Percentiles rank a stretch among this genome's conserved stretches.
Conservation (phyloP, 2,888 invertebrate genomes). For the Platypus cylindrus region DNA sequence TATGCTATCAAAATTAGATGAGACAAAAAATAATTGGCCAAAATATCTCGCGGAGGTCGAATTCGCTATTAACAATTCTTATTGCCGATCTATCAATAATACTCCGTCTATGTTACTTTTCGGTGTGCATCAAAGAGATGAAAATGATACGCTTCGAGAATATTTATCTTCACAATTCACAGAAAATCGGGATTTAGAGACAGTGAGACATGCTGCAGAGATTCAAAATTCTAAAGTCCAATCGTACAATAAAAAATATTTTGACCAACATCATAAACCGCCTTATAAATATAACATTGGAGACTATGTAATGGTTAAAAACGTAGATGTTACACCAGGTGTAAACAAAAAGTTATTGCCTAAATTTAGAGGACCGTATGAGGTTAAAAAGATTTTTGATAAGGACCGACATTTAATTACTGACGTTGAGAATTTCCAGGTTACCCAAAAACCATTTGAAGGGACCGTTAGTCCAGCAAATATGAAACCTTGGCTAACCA, state of each 20-base stretch:
- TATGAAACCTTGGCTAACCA: too few species aligned
- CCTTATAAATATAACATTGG: constrained; percentile 12
- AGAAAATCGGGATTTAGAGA: constrained; percentile 3
- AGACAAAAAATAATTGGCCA: constrained; percentile 8
- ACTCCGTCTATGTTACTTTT: constrained; percentile 4
- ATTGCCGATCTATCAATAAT: constrained; percentile 4
- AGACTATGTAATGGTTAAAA: constrained; percentile 17
- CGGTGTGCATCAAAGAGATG: constrained; percentile 5
- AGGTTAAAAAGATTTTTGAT: constrained; percentile 14
- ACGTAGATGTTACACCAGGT: constrained; percentile 15
- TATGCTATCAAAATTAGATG: constrained; percentile 7
- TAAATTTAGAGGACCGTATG: constrained; percentile 18
- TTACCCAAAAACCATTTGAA: constrained; percentile 14
- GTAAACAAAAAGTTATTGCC: constrained; percentile 18
- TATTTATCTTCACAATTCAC: constrained; percentile 1
- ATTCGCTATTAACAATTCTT: constrained; percentile 9
- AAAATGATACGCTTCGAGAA: constrained; percentile 3
- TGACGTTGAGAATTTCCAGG: constrained; percentile 14
- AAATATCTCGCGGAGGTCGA: constrained; percentile 6
- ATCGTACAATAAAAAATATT: constrained; percentile 7
- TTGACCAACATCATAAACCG: constrained; percentile 8
- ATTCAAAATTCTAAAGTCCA: constrained; percentile 4
- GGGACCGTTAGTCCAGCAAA: constrained; percentile 10
- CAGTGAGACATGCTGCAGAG: constrained; percentile 3
- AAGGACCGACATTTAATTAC: constrained; percentile 18